Conservation (phyloP, 2,113 vertebrate species). For the Pan paniscus region DNA sequence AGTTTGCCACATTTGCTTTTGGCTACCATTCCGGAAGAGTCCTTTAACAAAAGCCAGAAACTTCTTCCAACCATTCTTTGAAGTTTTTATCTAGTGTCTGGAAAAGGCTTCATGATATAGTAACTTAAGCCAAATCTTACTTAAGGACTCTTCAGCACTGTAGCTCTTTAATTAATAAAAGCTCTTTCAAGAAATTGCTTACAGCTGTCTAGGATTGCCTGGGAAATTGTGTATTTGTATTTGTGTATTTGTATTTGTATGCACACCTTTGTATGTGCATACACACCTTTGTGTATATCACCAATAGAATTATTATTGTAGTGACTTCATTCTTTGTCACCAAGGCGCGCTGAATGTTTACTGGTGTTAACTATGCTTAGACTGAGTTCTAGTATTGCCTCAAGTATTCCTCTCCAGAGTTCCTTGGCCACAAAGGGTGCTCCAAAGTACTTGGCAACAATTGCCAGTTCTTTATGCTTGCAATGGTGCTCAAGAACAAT, state of each 20-base stretch:
- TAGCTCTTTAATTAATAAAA: not conserved
- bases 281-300: not conserved
- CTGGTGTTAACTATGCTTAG: not conserved
- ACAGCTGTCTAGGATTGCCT: not conserved
- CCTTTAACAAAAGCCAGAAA: not conserved
- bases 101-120: not conserved
- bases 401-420: not conserved
- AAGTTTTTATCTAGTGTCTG: not conserved
- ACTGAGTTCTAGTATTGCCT: not conserved
- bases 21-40: not conserved
- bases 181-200: not conserved
- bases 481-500: not conserved
- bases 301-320: not conserved
- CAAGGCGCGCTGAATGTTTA: not conserved
- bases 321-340: not conserved
- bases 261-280: no score
- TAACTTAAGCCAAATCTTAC: not conserved
- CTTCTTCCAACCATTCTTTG: not conserved
- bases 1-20: not conserved
- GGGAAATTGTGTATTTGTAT: not conserved
- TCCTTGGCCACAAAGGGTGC: not conserved
- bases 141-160: not conserved
- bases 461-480: not conserved
- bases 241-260: not conserved
- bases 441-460: not conserved